Evolutionary conservation across 2,113 vertebrate genomes (phyloP).

Genomic region (Polypterus bichir): DNA sequence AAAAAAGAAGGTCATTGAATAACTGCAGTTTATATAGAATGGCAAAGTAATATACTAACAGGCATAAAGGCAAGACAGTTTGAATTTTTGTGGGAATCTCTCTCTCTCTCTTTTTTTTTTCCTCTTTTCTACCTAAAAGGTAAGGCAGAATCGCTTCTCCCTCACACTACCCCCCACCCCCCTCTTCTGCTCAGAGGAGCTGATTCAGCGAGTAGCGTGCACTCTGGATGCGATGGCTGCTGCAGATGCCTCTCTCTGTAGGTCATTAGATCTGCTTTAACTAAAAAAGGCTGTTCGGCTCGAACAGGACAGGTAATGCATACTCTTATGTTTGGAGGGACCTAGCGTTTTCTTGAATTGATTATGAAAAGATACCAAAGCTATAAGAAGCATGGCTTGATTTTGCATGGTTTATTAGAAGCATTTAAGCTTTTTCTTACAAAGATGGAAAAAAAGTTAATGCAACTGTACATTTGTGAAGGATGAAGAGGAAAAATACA

Average conservation of each 20-base stretch:
- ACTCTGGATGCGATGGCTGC: conserved; percentile 72
- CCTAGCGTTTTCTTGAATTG: conserved; percentile 41
- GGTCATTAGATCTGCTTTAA: conserved; percentile 73
- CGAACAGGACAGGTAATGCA: conserved; percentile 76
- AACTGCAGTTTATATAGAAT: no score
- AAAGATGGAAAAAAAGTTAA: no score
- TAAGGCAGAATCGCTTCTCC: conserved; percentile 49
- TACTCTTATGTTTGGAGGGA: conserved; percentile 39
- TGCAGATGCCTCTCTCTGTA: conserved; percentile 74
- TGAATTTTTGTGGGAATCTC: no score
- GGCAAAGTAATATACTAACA: no score
- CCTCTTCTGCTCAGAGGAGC: conserved; percentile 63
- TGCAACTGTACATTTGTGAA: no score
- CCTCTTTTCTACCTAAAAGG: conserved; percentile 48
- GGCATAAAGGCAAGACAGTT: no score
- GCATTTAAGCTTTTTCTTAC: no score
- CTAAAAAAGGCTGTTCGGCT: conserved; percentile 52
- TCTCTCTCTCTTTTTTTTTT: conserved; percentile 17
- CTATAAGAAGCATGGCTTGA: no score
- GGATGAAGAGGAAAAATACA: no score
- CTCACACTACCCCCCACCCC: conserved; percentile 23
- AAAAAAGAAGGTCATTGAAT: no score
- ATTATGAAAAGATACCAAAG: no score
- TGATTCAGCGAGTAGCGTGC: conserved; percentile 77
- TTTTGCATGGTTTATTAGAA: no score